Percentiles rank a stretch among this genome's conserved stretches.
Evolutionary conservation across 2,888 invertebrate genomes (phyloP).

Genomic region (Drosophila rubida): DNA sequence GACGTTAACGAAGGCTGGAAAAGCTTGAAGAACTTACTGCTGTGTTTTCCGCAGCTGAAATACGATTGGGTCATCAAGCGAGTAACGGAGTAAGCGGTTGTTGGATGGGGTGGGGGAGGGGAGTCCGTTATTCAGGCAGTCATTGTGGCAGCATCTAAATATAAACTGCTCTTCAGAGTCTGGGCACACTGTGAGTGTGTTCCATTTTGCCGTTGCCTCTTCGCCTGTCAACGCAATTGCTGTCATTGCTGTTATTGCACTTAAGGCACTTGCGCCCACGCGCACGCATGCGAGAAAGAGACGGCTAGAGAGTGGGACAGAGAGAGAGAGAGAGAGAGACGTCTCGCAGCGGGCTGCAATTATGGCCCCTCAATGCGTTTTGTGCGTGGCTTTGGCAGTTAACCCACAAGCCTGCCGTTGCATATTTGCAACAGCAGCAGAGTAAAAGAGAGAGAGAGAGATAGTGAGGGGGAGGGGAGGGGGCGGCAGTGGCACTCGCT

Average conservation of each 20-base stretch:
- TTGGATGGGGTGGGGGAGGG: not conserved
- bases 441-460: constrained; percentile 2
- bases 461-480: not conserved
- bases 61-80: not conserved
- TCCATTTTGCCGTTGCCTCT: constrained; percentile 52
- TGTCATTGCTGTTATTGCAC: constrained; percentile 78
- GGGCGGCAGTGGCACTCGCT: constrained; percentile 15
- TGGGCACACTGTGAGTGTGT: constrained; percentile 35
- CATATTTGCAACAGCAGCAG: constrained; percentile 56
- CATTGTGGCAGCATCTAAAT: constrained; percentile 65
- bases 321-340: constrained; percentile 11
- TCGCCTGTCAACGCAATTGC: constrained; percentile 71
- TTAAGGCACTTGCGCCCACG: constrained; percentile 72
- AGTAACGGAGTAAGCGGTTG: not conserved
- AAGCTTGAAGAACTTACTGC: not conserved
- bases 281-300: not conserved
- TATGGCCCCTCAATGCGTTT: constrained; percentile 77
- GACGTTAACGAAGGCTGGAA: no score
- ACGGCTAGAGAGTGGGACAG: not conserved
- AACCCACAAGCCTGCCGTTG: constrained; percentile 58
- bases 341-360: constrained; percentile 74
- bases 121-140: constrained; percentile 26
- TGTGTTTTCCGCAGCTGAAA: not conserved
- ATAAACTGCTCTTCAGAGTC: constrained; percentile 65
- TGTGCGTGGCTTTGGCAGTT: constrained; percentile 78